A percentile compares a stretch with the other conserved stretches of the same genome.
phyloP scores from a whole-genome alignment of 2,797 vertebrate genomes.

The Lithobates pipiens region DNA sequence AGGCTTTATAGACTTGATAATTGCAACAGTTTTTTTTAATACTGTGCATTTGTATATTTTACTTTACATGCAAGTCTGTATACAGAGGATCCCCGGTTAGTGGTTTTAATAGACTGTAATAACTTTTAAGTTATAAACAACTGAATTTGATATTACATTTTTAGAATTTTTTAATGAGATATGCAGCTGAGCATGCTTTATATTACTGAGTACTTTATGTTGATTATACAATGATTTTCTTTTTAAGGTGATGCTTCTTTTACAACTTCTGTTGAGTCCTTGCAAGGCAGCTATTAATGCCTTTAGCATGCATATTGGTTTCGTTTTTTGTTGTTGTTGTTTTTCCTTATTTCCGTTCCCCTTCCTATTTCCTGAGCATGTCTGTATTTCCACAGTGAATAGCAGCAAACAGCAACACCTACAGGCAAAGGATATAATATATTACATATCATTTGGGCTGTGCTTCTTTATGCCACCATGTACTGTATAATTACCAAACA shows the following conservation, averaged over 20 bases:
- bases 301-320: not conserved
- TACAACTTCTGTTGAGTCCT: not conserved
- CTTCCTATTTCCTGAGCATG: not conserved
- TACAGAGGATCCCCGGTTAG: conserved; percentile 99
- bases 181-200: not conserved
- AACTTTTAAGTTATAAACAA: not conserved
- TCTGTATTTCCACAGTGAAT: not conserved
- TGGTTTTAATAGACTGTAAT: conserved; percentile 67
- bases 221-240: not conserved
- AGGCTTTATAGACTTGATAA: too few relatives aligned
- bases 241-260: not conserved
- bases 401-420: not conserved
- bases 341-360: not conserved
- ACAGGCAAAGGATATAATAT: not conserved
- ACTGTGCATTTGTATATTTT: conserved; percentile 77
- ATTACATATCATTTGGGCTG: too few relatives aligned
- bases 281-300: not conserved
- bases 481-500: not conserved
- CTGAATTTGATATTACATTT: not conserved
- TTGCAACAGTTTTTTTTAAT: conserved; percentile 62
- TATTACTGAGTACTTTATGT: not conserved
- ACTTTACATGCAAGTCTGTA: conserved; percentile 87
- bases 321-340: not conserved
- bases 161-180: not conserved
- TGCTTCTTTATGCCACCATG: not conserved